Evolutionary conservation across 1,140 invertebrate genomes (phyloP).

Genomic region (Macrocentrus cingulum): DNA sequence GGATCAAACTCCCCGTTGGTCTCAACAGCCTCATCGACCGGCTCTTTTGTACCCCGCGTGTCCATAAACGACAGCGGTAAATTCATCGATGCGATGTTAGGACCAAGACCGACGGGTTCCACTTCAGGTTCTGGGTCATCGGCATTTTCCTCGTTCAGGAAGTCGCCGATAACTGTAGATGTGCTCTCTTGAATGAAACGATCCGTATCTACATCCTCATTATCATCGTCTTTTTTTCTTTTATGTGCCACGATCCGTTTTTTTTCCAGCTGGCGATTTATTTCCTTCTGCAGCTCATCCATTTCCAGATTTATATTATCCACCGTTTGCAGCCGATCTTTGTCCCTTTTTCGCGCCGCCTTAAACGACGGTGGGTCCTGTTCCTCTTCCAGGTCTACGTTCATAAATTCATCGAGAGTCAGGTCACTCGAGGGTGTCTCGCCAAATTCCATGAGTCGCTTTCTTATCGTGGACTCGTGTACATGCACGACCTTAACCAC

Average conservation of each 20-base stretch:
- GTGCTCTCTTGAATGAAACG: conserved; percentile 65
- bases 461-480: conserved; percentile 89
- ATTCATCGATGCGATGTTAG: conserved; percentile 55
- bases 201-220: conserved; percentile 56
- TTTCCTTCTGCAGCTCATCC: conserved; percentile 72
- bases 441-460: conserved; percentile 92
- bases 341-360: conserved; percentile 83
- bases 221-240: conserved; percentile 43
- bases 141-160: conserved; percentile 43
- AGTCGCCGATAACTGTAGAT: conserved; percentile 59
- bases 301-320: conserved; percentile 62
- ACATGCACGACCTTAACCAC: conserved; percentile 96
- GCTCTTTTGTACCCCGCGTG: background rate
- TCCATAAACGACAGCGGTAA: conserved; percentile 28
- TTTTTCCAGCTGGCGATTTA: conserved; percentile 73
- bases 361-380: conserved; percentile 95
- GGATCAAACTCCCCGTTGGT: conserved; percentile 71
- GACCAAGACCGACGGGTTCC: conserved; percentile 35
- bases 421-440: conserved; percentile 83
- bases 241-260: conserved; percentile 56
- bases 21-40: conserved; percentile 27
- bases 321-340: conserved; percentile 72
- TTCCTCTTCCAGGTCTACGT: conserved; percentile 93
- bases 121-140: conserved; percentile 14
- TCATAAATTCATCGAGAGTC: conserved; percentile 96